These are phyloP conservation scores for Volucella inflata DNA, from an alignment of 2,888 invertebrate genomes.

Conservation along the genomic window DNA sequence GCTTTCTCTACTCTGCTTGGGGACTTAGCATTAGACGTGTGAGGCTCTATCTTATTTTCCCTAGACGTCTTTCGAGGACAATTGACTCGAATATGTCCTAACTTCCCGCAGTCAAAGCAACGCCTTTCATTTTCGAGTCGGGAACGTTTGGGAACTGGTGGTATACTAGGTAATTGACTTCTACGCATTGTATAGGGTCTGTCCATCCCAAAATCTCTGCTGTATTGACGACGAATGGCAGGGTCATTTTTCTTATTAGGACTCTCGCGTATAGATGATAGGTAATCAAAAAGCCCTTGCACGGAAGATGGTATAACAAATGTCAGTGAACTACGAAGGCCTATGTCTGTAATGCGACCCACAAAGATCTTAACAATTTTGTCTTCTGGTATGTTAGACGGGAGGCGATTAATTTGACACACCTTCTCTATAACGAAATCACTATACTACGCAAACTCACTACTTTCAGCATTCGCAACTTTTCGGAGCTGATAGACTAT, in stretches of 20 bases:
- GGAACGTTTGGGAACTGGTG: constrained; percentile 1
- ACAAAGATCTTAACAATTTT: constrained; percentile 8
- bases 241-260: background rate
- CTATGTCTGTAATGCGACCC: background rate
- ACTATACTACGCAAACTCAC: background rate
- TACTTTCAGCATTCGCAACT: constrained; percentile 54
- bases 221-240: background rate
- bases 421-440: constrained; percentile 17
- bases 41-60: constrained; percentile 6
- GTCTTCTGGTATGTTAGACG: background rate
- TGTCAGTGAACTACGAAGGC: too few relatives aligned
- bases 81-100: constrained; percentile 48
- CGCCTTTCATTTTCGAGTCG: constrained; percentile 53
- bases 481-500: constrained; percentile 46
- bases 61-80: constrained; percentile 19
- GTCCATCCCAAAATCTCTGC: background rate
- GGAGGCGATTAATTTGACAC: background rate
- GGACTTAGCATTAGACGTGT: background rate
- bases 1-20: background rate
- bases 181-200: background rate
- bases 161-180: background rate
- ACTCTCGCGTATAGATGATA: constrained; percentile 14
- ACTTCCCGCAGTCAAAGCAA: constrained; percentile 38
- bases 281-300: constrained; percentile 7
- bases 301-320: constrained; percentile 17